These are phyloP conservation scores for Ceyx margarethae DNA, from an alignment of 2,113 vertebrate species.

Conservation along the genomic window DNA sequence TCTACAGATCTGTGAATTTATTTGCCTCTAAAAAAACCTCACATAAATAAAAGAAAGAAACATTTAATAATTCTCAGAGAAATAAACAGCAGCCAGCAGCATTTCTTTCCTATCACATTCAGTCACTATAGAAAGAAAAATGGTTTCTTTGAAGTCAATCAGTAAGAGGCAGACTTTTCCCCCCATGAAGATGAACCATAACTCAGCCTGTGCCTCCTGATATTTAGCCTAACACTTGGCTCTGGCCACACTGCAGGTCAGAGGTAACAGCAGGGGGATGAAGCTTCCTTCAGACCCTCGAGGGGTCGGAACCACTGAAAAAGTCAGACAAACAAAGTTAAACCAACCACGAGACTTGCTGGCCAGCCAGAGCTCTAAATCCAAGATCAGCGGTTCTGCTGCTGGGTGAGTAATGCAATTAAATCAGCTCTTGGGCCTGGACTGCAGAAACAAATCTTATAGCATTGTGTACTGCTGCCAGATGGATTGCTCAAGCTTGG, in stretches of 20 bases:
- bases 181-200: neutral
- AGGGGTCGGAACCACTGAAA: slow-evolving; percentile 33
- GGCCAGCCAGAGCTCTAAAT: slow-evolving; percentile 31
- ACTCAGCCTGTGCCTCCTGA: neutral
- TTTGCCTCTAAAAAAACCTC: neutral
- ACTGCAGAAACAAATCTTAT: slow-evolving; percentile 45
- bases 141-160: neutral
- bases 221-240: neutral
- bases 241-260: neutral
- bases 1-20: neutral
- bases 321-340: slow-evolving; percentile 40
- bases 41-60: neutral
- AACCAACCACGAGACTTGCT: slow-evolving; percentile 22
- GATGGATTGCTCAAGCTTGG: slow-evolving; percentile 76
- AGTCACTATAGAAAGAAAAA: neutral
- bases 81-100: neutral
- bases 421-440: slow-evolving; percentile 38
- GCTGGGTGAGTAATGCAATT: slow-evolving; percentile 70
- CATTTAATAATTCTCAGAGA: neutral
- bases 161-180: neutral
- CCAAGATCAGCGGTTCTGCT: slow-evolving; percentile 56
- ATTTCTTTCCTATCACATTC: neutral
- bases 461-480: slow-evolving; percentile 50
- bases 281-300: slow-evolving; percentile 2
- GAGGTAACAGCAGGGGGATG: neutral